Evolutionary conservation across 2,888 invertebrate genomes (phyloP), one percentile per base, ranked within the genome.

Genomic region (Clunio marinus): DNA sequence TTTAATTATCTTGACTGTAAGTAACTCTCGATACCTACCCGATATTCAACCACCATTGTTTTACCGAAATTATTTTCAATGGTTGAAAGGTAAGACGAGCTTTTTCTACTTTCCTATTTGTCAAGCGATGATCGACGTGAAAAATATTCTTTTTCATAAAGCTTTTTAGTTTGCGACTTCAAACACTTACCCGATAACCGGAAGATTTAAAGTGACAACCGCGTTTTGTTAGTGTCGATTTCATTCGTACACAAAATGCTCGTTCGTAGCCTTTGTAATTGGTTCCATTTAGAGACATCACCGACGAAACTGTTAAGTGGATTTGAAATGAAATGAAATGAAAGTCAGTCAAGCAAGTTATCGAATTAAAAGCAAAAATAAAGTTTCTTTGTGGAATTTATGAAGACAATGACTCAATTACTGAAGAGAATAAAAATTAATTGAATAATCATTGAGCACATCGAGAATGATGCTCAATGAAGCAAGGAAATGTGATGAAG

Each of bases 181-280:
- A 62, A 57, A 32, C 63, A 69, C 89, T 87, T 83, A 95, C 95
- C 86, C 95, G 86, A 80, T 94, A 95, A 78, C 95, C 95, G 71
- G 94, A 95, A 41, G 94, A 94, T 80, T 96, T 96, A 80, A 95
- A 95, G 79, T 96, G 95, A 77, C 96, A 97, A 70, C 97, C 97
- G 75, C 97, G 83, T 81, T 97, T 97, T 62, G 97, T 96, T 70
- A 97, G 83, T 0, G 97, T 97, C 68, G 97, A 97, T 78, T 97
- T 97, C 96, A 97, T 97, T 72, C 97, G 85, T 60, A 97, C 84
- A 80, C 96, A 97, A 80, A 96, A 95, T 51, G 94, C 92, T 75
- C 95, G 81, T 75, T 95, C 94, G 80, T 91, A 86, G 41, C 94
- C 94, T 76, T 91, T 88, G 80, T 88, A 94, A 71, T 85, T 80